Percentiles rank a stretch among this genome's conserved stretches.
Conservation (phyloP, 2,113 vertebrate species). For the Rhinolophus ferrumequinum region DNA sequence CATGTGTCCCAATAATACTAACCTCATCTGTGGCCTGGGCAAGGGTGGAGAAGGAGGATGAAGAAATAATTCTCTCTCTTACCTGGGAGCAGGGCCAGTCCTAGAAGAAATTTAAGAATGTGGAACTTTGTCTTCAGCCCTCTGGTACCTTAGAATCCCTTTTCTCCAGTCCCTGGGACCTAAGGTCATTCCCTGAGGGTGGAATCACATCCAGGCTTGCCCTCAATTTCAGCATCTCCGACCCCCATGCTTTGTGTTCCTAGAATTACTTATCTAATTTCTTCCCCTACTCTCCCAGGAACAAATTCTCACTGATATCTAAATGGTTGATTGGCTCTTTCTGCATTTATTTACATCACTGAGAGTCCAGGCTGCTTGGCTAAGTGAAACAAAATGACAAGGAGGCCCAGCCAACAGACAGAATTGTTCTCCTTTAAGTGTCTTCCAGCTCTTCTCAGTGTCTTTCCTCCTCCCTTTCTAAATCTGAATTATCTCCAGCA, state of each 20-base stretch:
- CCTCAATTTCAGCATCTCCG: background rate
- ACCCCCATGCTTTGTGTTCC: background rate
- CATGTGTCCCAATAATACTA: background rate
- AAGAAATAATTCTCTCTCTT: background rate
- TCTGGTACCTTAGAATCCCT: background rate
- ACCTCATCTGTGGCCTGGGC: background rate
- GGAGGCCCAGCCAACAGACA: background rate
- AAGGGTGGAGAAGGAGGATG: background rate
- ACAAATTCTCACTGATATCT: background rate
- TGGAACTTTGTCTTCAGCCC: background rate
- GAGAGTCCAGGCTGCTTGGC: conserved; percentile 37
- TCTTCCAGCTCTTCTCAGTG: background rate
- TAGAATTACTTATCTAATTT: conserved; percentile 13
- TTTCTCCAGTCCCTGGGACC: background rate
- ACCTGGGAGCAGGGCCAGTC: background rate
- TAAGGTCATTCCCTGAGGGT: background rate
- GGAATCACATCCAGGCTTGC: background rate
- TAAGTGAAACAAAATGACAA: background rate
- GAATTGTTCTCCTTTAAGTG: background rate
- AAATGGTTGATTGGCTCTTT: background rate
- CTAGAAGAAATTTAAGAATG: background rate
- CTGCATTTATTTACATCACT: conserved; percentile 28
- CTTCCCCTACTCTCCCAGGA: background rate
- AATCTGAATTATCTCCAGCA: background rate
- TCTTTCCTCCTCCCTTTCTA: background rate